Percentiles rank a stretch among this genome's conserved stretches.
Conservation (phyloP, 2,113 vertebrate genomes). For the Cryptomyrus ogoouensis region DNA sequence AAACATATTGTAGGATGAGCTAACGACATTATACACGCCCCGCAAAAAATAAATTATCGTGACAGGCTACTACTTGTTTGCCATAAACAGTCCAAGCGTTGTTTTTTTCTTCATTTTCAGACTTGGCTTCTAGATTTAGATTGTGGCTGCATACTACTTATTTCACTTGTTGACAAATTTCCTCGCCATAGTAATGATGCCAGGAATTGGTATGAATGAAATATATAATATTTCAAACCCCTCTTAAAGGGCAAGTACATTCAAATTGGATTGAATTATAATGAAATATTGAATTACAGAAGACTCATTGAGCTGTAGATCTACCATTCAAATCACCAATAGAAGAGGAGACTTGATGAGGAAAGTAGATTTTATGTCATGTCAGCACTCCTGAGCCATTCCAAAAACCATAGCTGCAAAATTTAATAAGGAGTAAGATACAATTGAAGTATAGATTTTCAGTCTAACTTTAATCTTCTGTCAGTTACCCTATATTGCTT, state of each 20-base stretch:
- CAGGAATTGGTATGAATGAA: not conserved
- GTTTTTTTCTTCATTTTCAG: not conserved
- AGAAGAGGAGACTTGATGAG: not conserved
- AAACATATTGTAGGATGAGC: not conserved
- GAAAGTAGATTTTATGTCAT: not conserved
- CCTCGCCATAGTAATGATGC: not conserved
- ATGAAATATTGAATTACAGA: slow-evolving; percentile 8
- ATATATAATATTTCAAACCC: not conserved
- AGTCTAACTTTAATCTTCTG: not conserved
- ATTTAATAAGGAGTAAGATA: not conserved
- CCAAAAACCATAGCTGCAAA: slow-evolving; percentile 6
- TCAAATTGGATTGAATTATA: not conserved
- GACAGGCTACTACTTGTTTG: not conserved
- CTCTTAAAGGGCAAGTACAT: not conserved
- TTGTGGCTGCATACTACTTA: not conserved
- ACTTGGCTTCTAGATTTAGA: not conserved
- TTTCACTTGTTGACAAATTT: slow-evolving; percentile 7
- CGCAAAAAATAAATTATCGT: not conserved
- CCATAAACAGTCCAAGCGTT: not conserved
- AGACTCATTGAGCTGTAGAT: slow-evolving; percentile 6
- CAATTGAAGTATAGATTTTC: slow-evolving; percentile 7
- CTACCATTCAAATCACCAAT: not conserved
- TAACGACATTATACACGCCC: not conserved
- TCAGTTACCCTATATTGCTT: not conserved
- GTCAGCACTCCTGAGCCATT: not conserved